Conservation (phyloP, 2,888 invertebrate genomes). For the Synanthedon tipuliformis region DNA sequence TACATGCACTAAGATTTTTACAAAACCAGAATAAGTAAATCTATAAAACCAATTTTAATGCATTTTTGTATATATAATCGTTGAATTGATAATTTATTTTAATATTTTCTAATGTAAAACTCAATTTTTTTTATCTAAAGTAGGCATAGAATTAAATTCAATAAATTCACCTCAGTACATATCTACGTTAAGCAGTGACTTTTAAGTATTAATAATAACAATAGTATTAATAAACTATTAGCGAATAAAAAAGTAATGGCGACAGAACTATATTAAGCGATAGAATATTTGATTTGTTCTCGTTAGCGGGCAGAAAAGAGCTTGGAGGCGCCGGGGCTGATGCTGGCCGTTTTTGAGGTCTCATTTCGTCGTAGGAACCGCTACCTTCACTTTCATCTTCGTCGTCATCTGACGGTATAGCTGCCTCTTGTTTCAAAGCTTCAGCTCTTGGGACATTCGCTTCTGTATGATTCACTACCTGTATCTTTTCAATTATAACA, state of each 20-base stretch:
- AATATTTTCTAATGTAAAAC: too few species aligned
- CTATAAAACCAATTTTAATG: too few species aligned
- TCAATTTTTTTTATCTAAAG: too few species aligned
- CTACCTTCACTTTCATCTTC: conserved; percentile 59
- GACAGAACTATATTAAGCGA: conserved; percentile 11
- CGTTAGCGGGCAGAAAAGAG: conserved; percentile 46
- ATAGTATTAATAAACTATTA: background rate
- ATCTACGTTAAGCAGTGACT: background rate
- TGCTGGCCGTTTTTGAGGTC: conserved; percentile 30
- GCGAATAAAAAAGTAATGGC: conserved; percentile 8
- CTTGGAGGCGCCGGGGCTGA: conserved; percentile 53
- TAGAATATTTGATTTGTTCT: conserved; percentile 28
- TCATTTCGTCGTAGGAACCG: conserved; percentile 41
- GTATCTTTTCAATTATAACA: background rate
- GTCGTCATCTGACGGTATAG: conserved; percentile 54
- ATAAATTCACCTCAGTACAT: too few species aligned
- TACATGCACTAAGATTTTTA: too few species aligned
- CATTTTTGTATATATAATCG: too few species aligned
- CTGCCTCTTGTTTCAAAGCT: conserved; percentile 44
- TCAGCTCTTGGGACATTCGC: conserved; percentile 34
- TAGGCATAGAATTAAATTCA: too few species aligned
- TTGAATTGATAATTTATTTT: too few species aligned
- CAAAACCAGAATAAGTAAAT: too few species aligned
- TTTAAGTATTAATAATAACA: background rate
- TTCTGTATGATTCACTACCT: conserved; percentile 8